Conservation (phyloP, 2,113 vertebrate genomes). For the Psilopogon haemacephalus region DNA sequence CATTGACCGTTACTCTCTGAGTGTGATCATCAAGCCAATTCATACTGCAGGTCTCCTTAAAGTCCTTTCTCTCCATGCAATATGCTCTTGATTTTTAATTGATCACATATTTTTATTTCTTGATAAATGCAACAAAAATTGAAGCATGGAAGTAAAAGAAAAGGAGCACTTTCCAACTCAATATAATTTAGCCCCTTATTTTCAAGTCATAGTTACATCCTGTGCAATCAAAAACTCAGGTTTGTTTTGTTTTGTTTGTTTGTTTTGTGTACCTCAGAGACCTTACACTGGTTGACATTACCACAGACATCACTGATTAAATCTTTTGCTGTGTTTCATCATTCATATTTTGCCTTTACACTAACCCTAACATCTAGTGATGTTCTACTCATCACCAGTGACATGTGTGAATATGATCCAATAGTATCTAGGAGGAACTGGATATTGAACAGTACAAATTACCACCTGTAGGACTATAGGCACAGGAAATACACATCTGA, state of each 20-base stretch:
- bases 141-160: neutral
- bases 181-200: neutral
- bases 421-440: neutral
- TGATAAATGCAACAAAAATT: neutral
- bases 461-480: neutral
- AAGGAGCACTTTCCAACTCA: neutral
- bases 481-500: neutral
- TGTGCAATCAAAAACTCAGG: neutral
- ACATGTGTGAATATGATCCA: too few relatives aligned
- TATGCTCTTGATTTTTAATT: neutral
- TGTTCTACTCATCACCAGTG: neutral
- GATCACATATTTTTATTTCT: neutral
- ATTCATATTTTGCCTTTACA: fast-evolving
- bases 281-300: neutral
- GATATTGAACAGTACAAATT: neutral
- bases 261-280: neutral
- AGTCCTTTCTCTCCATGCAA: neutral
- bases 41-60: neutral
- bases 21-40: neutral
- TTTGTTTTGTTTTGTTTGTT: neutral
- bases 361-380: neutral
- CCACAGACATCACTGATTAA: neutral
- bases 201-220: neutral
- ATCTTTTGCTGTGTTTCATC: neutral
- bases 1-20: too few relatives aligned